Percentiles rank a stretch among this genome's conserved stretches.
Evolutionary conservation across 1,140 invertebrate species (phyloP).

Genomic region (Holcopasites calliopsidis): DNA sequence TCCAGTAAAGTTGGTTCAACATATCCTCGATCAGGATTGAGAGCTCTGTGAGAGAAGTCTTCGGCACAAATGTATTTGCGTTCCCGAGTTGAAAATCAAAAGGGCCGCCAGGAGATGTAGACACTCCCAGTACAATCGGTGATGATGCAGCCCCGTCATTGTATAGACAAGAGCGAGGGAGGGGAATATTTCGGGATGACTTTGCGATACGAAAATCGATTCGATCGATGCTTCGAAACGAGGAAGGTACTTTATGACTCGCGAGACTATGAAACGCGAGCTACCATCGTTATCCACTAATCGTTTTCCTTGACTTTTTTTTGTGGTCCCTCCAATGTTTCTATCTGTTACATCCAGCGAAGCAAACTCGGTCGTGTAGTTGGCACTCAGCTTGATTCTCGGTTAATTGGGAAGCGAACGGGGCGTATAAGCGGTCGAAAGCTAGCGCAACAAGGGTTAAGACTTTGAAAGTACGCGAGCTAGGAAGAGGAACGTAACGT

Average conservation of each 20-base stretch:
- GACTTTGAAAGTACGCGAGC: background rate
- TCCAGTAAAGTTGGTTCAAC: background rate
- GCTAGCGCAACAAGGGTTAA: too few relatives aligned
- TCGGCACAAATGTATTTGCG: background rate
- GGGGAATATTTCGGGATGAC: conserved; percentile 54
- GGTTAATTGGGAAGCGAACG: background rate
- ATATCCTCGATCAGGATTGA: too few relatives aligned
- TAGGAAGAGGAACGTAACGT: conserved; percentile 25
- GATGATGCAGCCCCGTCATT: conserved; percentile 57
- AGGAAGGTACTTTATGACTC: conserved; percentile 11
- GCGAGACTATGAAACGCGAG: conserved; percentile 4
- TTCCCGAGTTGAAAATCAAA: conserved; percentile 48
- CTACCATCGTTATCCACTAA: background rate
- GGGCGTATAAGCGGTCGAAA: background rate
- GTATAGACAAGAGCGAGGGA: conserved; percentile 21
- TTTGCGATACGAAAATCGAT: conserved; percentile 50
- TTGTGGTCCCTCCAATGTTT: background rate
- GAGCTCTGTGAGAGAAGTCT: too few relatives aligned
- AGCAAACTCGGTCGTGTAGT: background rate
- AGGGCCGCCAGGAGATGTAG: conserved; percentile 49
- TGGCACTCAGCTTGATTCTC: conserved; percentile 1
- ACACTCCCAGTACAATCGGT: conserved; percentile 43
- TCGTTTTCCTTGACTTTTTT: background rate
- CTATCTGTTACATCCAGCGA: background rate
- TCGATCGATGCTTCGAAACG: conserved; percentile 29